These are phyloP conservation scores for Callipepla californica DNA, from an alignment of 2,113 vertebrate genomes.

Conservation along the genomic window DNA sequence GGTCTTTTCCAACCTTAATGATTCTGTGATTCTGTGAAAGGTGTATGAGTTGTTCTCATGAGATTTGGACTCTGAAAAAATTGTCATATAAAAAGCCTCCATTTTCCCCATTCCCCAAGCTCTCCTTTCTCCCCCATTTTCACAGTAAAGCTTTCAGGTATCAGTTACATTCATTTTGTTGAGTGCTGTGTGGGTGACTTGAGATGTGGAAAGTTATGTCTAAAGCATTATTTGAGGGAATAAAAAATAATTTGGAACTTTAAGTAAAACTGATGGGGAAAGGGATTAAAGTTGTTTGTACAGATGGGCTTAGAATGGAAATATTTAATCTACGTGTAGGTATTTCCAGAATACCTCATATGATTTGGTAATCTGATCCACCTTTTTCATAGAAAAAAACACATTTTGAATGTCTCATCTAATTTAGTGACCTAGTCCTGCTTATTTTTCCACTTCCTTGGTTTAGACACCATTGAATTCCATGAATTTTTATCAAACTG, in stretches of 20 bases:
- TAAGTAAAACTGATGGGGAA: conserved; percentile 46
- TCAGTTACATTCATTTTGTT: conserved; percentile 31
- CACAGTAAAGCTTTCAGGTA: conserved; percentile 12
- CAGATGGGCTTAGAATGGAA: conserved; percentile 65
- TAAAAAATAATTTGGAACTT: conserved; percentile 38
- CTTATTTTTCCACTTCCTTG: conserved; percentile 4
- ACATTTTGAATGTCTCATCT: conserved; percentile 5
- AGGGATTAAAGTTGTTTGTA: conserved; percentile 53
- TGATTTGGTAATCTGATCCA: conserved; percentile 30
- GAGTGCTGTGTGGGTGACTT: neutral
- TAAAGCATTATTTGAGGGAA: conserved; percentile 34
- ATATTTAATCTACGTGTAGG: conserved; percentile 48
- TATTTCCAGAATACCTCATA: conserved; percentile 2
- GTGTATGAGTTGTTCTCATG: neutral
- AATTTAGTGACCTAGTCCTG: conserved; percentile 30
- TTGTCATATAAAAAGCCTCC: neutral
- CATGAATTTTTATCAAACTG: neutral
- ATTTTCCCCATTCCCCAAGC: neutral
- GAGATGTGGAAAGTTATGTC: conserved; percentile 61
- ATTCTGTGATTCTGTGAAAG: neutral
- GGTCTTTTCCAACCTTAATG: too few relatives aligned
- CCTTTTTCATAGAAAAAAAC: neutral
- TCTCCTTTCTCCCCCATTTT: neutral
- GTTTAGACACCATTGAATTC: conserved; percentile 16
- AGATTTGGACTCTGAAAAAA: neutral